These are phyloP conservation scores for Scalopus aquaticus DNA, from an alignment of 2,113 vertebrate genomes.

Conservation along the genomic window DNA sequence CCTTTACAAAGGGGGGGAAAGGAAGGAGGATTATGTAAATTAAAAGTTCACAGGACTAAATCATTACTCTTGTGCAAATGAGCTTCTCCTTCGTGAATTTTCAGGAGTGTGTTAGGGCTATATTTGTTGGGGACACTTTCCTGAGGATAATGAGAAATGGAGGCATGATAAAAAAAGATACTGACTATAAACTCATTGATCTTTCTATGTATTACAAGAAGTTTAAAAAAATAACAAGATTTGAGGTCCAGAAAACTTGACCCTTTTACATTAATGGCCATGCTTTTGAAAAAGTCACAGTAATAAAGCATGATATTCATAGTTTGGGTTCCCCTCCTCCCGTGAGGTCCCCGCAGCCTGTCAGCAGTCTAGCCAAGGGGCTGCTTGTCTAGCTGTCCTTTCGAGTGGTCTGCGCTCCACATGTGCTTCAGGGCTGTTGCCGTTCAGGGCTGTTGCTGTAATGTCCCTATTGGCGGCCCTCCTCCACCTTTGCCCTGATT, in stretches of 20 bases:
- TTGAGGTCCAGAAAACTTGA: neutral
- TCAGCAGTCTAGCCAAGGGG: neutral
- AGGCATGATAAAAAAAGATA: neutral
- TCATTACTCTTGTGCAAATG: conserved; percentile 69
- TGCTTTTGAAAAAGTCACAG: neutral
- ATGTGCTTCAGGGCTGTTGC: neutral
- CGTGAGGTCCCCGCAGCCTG: no score
- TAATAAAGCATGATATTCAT: neutral
- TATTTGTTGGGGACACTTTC: conserved; percentile 38
- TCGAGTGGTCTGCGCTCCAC: neutral
- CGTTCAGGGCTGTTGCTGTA: neutral
- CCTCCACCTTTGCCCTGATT: neutral
- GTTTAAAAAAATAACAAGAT: neutral
- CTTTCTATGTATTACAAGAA: neutral
- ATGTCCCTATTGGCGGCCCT: neutral
- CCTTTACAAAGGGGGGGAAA: conserved; percentile 1
- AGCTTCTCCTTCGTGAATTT: conserved; percentile 25
- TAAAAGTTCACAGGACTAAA: conserved; percentile 61
- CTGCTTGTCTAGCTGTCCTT: neutral
- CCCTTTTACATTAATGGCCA: neutral
- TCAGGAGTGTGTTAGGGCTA: conserved; percentile 21
- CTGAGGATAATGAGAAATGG: conserved; percentile 32
- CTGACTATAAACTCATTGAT: conserved; percentile 8
- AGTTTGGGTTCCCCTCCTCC: neutral
- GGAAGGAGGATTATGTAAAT: conserved; percentile 75